These are phyloP conservation scores for Oligia latruncula DNA, from an alignment of 2,888 invertebrate genomes.

Conservation along the genomic window DNA sequence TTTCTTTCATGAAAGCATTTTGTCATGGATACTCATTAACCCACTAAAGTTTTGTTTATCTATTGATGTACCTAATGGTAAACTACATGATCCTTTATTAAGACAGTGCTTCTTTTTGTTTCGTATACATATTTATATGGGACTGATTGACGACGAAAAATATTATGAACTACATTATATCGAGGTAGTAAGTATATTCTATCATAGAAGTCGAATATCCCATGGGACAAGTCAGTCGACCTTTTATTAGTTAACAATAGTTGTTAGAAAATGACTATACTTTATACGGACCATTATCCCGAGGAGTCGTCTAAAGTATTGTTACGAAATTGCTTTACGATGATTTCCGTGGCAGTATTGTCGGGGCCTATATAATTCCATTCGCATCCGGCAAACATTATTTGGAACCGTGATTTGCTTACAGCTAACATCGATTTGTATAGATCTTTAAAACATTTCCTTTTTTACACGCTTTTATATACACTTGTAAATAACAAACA, in stretches of 20 bases:
- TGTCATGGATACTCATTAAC: background rate
- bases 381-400: slow-evolving; percentile 17
- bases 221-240: background rate
- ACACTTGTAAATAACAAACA: background rate
- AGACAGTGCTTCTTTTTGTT: background rate
- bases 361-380: slow-evolving; percentile 9
- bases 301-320: slow-evolving; percentile 1
- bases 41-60: background rate
- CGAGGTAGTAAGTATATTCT: background rate
- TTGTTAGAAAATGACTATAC: slow-evolving; percentile 8
- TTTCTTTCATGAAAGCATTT: background rate
- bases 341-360: slow-evolving; percentile 15
- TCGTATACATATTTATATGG: background rate
- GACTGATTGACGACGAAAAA: background rate
- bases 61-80: background rate
- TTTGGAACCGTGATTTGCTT: background rate
- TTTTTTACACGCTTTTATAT: background rate
- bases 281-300: background rate
- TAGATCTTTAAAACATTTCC: background rate
- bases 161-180: background rate
- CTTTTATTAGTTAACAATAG: slow-evolving; percentile 9
- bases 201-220: background rate
- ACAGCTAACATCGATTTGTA: background rate
- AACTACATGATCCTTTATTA: background rate
- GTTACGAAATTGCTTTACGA: slow-evolving; percentile 28